A percentile compares a stretch with the other conserved stretches of the same genome.
These are phyloP conservation scores for Tapirus indicus DNA, from an alignment of 2,797 vertebrate species.

Conservation along the genomic window DNA sequence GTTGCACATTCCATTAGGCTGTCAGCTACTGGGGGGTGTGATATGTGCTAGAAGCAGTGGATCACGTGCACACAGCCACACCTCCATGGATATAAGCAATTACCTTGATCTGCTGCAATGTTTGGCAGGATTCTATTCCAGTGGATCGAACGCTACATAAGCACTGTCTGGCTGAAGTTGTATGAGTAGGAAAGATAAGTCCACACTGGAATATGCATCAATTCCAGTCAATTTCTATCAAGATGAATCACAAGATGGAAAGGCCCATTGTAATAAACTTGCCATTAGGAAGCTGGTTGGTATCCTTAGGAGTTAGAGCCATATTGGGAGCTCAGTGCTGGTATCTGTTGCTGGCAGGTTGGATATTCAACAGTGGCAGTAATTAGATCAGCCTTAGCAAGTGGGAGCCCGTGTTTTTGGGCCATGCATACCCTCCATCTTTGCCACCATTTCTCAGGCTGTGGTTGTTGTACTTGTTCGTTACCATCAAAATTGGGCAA, in stretches of 20 bases:
- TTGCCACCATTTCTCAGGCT: background rate
- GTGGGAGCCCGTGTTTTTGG: background rate
- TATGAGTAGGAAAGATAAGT: background rate
- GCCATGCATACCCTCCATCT: background rate
- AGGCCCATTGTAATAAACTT: background rate
- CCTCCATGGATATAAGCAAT: background rate
- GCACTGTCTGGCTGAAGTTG: background rate
- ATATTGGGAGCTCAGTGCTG: background rate
- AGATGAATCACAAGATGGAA: background rate
- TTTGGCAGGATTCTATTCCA: background rate
- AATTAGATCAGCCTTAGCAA: background rate
- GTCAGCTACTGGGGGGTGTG: background rate
- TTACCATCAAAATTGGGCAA: background rate
- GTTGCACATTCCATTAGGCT: background rate
- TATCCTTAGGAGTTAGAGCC: background rate
- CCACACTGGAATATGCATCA: background rate
- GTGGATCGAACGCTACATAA: background rate
- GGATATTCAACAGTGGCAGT: background rate
- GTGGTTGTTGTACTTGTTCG: background rate
- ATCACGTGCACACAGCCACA: background rate
- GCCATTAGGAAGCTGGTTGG: background rate
- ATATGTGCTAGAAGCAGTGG: background rate
- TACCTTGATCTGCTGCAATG: background rate
- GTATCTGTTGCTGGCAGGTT: background rate
- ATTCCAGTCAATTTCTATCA: background rate